Evolutionary conservation across 2,113 vertebrate genomes (phyloP).

Genomic region (Syngnathoides biaculeatus): DNA sequence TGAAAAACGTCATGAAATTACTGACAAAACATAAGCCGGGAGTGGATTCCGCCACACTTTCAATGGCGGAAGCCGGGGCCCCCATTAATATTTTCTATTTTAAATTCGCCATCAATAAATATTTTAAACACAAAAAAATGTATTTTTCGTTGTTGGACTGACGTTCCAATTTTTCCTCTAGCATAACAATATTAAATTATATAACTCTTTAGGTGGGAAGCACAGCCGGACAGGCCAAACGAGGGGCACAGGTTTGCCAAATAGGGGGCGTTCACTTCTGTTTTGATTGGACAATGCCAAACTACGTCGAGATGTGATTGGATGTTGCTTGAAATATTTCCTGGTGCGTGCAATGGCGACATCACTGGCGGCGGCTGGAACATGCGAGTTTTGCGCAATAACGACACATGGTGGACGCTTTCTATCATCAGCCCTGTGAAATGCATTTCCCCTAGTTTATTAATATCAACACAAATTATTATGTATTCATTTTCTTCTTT

Average conservation of each 20-base stretch:
- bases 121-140: not conserved
- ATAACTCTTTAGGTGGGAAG: not conserved
- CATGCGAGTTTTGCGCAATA: conserved; percentile 10
- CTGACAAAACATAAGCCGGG: not conserved
- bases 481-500: too few relatives aligned
- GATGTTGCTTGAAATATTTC: not conserved
- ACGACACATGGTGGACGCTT: conserved; percentile 17
- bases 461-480: too few relatives aligned
- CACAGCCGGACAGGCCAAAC: not conserved
- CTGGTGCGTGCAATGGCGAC: conserved; percentile 7
- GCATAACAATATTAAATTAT: not conserved
- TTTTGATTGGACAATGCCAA: conserved; percentile 40
- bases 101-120: not conserved
- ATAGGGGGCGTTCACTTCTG: conserved; percentile 9
- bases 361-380: conserved; percentile 18
- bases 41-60: conserved; percentile 44
- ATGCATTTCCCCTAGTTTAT: too few relatives aligned
- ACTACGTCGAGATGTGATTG: conserved; percentile 22
- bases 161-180: not conserved
- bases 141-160: not conserved
- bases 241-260: rapidly evolving
- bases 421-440: not conserved
- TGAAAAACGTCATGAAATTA: not conserved
- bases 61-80: conserved; percentile 22
- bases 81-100: not conserved